A percentile compares a stretch with the other conserved stretches of the same genome.
Conservation (phyloP, 2,113 vertebrate species). For the Centropristis striata region DNA sequence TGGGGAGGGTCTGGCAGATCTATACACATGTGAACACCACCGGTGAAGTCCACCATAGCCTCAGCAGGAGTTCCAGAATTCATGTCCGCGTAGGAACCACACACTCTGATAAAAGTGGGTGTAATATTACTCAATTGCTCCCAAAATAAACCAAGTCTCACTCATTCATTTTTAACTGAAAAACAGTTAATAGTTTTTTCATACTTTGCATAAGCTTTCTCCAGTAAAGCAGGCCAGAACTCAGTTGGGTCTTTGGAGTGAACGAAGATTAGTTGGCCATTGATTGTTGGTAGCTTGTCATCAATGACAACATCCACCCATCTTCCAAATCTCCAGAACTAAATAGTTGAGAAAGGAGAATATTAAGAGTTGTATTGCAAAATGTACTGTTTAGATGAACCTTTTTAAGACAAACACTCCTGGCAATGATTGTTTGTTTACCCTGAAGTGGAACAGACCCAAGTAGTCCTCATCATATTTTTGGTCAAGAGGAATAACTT, state of each 20-base stretch:
- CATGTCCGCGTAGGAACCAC: constrained; percentile 91
- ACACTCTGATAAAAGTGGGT: constrained; percentile 82
- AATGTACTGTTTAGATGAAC: background rate
- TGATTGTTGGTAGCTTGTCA: constrained; percentile 84
- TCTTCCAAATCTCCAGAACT: constrained; percentile 87
- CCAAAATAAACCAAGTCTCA: background rate
- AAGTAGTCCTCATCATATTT: constrained; percentile 75
- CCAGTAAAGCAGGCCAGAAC: constrained; percentile 85
- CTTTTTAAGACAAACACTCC: background rate
- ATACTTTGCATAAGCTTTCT: constrained; percentile 88
- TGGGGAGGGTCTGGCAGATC: constrained; percentile 75
- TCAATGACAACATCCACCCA: constrained; percentile 86
- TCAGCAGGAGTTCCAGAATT: constrained; percentile 88
- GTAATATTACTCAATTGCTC: background rate
- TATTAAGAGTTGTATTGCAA: background rate
- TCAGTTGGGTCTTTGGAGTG: constrained; percentile 73
- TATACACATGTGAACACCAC: constrained; percentile 87
- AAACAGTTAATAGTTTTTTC: constrained; percentile 6
- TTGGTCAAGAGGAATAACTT: constrained; percentile 77
- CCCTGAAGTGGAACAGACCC: constrained; percentile 86
- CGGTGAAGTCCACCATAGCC: constrained; percentile 92
- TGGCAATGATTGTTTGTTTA: constrained; percentile 23
- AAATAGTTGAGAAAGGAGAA: constrained; percentile 1
- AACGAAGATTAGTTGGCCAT: constrained; percentile 78
- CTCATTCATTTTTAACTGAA: background rate